Conservation (phyloP, 2,113 vertebrate genomes). For the Bubo bubo region DNA sequence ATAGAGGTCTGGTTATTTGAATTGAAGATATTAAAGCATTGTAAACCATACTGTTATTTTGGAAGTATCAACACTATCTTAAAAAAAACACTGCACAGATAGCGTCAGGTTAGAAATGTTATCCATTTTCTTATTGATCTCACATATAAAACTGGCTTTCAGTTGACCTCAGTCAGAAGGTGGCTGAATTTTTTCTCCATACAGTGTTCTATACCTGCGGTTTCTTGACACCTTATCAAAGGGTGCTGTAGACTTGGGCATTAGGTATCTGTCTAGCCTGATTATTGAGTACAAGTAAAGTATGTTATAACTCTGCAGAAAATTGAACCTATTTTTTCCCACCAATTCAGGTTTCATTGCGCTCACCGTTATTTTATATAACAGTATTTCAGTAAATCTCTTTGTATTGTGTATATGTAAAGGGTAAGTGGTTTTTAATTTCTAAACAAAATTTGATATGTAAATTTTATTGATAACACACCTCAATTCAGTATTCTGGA, state of each 20-base stretch:
- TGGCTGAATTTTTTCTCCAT: not conserved
- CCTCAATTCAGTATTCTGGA: not conserved
- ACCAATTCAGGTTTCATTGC: not conserved
- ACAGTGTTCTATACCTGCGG: not conserved
- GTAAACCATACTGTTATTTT: not conserved
- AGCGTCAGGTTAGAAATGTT: not conserved
- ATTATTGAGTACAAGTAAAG: not conserved
- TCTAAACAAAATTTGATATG: not conserved
- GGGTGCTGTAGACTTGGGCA: not conserved
- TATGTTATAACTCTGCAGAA: not conserved
- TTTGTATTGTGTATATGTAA: not conserved
- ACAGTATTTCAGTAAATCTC: not conserved
- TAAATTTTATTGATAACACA: not conserved
- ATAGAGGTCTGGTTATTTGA: not conserved
- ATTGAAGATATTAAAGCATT: not conserved
- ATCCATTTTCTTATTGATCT: not conserved
- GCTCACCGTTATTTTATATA: not conserved
- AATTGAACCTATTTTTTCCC: not conserved
- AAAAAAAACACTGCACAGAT: not conserved
- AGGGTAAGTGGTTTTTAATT: not conserved
- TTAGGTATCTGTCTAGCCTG: not conserved
- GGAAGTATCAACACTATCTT: not conserved
- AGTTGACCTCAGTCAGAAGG: not conserved
- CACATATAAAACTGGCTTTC: not conserved
- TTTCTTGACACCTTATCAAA: not conserved